A percentile compares a stretch with the other conserved stretches of the same genome.
Evolutionary conservation across 2,797 vertebrate species (phyloP).

Genomic region (Enteromius trimaculatus): DNA sequence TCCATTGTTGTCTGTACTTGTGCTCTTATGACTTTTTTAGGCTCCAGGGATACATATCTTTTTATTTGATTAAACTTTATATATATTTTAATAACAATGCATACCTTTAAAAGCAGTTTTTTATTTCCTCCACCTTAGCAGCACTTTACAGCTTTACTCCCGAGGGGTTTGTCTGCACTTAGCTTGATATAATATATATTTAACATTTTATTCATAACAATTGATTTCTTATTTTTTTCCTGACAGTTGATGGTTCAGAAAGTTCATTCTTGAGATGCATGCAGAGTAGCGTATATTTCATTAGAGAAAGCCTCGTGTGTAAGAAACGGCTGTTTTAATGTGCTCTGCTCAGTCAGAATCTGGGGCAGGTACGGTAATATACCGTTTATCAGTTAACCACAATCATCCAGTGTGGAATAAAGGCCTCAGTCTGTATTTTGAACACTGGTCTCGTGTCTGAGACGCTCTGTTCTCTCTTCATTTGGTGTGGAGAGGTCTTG

Average conservation of each 20-base stretch:
- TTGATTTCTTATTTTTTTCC: too few relatives aligned
- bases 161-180: too few relatives aligned
- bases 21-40: too few relatives aligned
- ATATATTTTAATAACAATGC: neutral
- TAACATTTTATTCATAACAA: neutral
- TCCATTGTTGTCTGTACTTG: too few relatives aligned
- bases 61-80: neutral
- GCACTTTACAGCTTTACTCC: too few relatives aligned
- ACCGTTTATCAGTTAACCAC: neutral
- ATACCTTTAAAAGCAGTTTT: too few relatives aligned
- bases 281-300: neutral
- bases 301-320: neutral
- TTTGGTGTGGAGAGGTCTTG: conserved; percentile 60
- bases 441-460: neutral
- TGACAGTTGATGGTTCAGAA: too few relatives aligned
- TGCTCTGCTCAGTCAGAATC: too few relatives aligned
- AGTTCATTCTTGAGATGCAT: neutral
- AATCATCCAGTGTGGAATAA: neutral
- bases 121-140: neutral
- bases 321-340: too few relatives aligned
- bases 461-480: conserved; percentile 20
- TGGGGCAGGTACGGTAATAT: neutral
- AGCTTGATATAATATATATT: neutral
- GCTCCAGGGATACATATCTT: too few relatives aligned
- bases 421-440: neutral